These are phyloP conservation scores for Eretmocerus hayati DNA, from an alignment of 2,888 invertebrate genomes.

Conservation along the genomic window DNA sequence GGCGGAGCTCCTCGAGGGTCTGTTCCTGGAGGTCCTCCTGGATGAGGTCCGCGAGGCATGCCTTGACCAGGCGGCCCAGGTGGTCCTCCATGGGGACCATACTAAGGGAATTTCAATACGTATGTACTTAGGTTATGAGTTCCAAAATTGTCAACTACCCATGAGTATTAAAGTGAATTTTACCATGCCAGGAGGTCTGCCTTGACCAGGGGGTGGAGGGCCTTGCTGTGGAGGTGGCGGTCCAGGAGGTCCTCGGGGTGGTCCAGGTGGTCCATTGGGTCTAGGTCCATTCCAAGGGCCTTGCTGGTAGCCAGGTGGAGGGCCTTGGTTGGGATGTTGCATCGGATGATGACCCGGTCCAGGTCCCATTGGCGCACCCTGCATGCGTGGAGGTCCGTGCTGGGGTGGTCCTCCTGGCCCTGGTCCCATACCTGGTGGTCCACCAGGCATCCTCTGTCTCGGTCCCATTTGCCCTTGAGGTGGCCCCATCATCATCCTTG, in stretches of 20 bases:
- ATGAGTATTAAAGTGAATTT: too few species aligned
- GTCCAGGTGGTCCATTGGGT: conserved; percentile 53
- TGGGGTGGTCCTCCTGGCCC: conserved; percentile 53
- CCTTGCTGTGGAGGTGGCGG: conserved; percentile 55
- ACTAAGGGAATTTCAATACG: conserved; percentile 25
- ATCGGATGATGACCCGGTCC: conserved; percentile 55
- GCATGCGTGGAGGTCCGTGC: conserved; percentile 47
- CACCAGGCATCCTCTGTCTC: conserved; percentile 38
- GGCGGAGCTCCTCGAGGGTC: conserved; percentile 54
- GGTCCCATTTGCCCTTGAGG: conserved; percentile 51
- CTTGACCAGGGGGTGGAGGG: conserved; percentile 35
- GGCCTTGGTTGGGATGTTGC: conserved; percentile 51
- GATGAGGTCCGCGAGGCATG: conserved; percentile 49
- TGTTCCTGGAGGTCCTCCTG: conserved; percentile 55
- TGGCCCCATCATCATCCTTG: conserved; percentile 56
- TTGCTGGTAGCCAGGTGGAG: conserved; percentile 56
- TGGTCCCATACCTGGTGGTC: conserved; percentile 45
- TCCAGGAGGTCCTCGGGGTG: conserved; percentile 50
- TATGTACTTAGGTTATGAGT: background rate
- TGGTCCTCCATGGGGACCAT: conserved; percentile 49
- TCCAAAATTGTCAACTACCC: background rate
- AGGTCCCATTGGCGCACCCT: conserved; percentile 50
- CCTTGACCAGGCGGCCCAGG: conserved; percentile 52
- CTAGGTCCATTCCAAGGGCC: conserved; percentile 55
- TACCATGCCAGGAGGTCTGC: conserved; percentile 55